Evolutionary conservation across 2,888 invertebrate species (phyloP), one percentile per base, ranked within the genome.

Genomic region (Eristalinus aeneus): DNA sequence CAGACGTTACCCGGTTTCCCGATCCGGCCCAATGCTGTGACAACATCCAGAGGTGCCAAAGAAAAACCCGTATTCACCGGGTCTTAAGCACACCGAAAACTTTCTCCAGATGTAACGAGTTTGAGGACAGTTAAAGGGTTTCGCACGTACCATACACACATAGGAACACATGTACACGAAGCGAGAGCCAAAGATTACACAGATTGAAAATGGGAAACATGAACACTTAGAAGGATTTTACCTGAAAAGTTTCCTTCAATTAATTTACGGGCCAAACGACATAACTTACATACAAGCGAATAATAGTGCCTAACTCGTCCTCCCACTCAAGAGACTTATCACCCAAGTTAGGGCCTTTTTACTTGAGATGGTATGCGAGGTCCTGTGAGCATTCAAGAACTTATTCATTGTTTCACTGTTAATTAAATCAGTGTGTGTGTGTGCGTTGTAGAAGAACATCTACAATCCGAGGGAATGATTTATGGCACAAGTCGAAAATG

Each of bases 191-290:
- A 16, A 64, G 60, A 23, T 39, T 12, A 16, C 58, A 56, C 58
- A 56, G 9, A n/a, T 11, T 32, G 23, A 27, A 68, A 58, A 34
- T 68, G 61, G 68, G 68, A 32, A 68, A 76, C 68, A 68, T 31
- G 36, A 69, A 27, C 23, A 22, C 16, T 68, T 31, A 5, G 20
- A 39, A 54, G 34, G 53, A 76, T 63, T 54, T n/a, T 27, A 36
- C 12, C 32, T 6, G 27, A 65, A 78, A 65, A 72, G 72, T 78
- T 78, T 67, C 22, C 67, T 61, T 79, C 73, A 73, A 79, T 79
- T 79, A 79, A 73, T 69, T 58, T 58, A 36, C 58, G 58, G 58
- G 39, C 31, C 32, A 72, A 72, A 72, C 46, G 46, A 16, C 16
- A 16, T 16, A 16, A 16, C 46, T 16, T 16, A 16, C n/a, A 46